These are phyloP conservation scores for Leistus spinibarbis DNA, from an alignment of 2,888 invertebrate genomes.

Conservation along the genomic window DNA sequence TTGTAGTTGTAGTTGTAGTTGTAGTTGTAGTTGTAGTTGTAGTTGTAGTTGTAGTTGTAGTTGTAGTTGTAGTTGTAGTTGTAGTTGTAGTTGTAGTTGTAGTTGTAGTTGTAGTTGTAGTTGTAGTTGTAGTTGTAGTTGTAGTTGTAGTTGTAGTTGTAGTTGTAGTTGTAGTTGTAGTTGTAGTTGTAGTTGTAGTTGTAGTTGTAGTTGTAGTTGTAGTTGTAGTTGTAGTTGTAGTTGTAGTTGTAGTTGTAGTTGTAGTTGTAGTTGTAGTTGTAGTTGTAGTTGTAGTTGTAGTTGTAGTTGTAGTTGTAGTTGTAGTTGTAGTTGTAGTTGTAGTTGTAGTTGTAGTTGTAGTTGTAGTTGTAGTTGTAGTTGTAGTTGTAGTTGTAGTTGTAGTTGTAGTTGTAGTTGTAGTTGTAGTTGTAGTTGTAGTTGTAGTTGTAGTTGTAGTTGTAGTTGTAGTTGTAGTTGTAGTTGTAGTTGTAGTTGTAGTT, in stretches of 20 bases:
- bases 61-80: conserved; percentile 43
- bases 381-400: conserved; percentile 24
- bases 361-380: conserved; percentile 45
- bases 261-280: conserved; percentile 33
- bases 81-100: conserved; percentile 48
- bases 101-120: conserved; percentile 52
- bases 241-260: conserved; percentile 35
- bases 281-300: too few relatives aligned
- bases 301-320: too few relatives aligned
- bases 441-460: conserved; percentile 39
- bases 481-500: conserved; percentile 30
- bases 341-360: conserved; percentile 39
- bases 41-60: conserved; percentile 40
- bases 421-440: too few relatives aligned
- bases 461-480: conserved; percentile 41
- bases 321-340: conserved; percentile 31
- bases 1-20: conserved; percentile 44
- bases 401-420: too few relatives aligned
- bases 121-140: conserved; percentile 49
- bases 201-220: conserved; percentile 41
- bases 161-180: conserved; percentile 50
- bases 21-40: conserved; percentile 46
- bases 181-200: conserved; percentile 40
- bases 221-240: conserved; percentile 36
- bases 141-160: conserved; percentile 45